Evolutionary conservation across 2,888 invertebrate genomes (phyloP).

Genomic region (Rutpela maculata): DNA sequence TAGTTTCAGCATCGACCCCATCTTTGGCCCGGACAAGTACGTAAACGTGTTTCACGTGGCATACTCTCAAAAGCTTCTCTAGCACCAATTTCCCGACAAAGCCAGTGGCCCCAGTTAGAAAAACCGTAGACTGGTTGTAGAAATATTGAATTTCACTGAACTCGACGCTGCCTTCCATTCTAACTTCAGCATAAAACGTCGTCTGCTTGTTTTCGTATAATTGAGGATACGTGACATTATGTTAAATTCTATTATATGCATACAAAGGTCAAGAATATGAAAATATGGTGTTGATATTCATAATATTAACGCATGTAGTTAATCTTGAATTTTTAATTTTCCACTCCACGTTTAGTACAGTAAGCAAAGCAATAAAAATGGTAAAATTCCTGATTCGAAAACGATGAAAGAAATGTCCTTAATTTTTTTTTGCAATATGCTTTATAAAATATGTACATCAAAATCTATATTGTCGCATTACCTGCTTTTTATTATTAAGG

Average conservation of each 20-base stretch:
- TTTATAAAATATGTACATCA: too few relatives aligned
- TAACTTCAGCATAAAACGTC: not conserved
- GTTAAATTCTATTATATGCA: slow-evolving; percentile 37
- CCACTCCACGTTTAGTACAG: too few relatives aligned
- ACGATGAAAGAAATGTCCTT: too few relatives aligned
- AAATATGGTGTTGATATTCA: not conserved
- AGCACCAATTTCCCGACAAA: slow-evolving; percentile 61
- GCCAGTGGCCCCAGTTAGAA: slow-evolving; percentile 61
- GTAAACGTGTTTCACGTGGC: slow-evolving; percentile 63
- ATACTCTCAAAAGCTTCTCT: slow-evolving; percentile 64
- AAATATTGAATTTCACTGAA: slow-evolving; percentile 57
- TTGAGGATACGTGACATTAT: not conserved
- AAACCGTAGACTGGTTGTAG: slow-evolving; percentile 55
- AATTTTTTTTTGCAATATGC: too few relatives aligned
- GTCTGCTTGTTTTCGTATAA: not conserved
- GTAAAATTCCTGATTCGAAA: too few relatives aligned
- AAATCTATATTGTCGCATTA: too few relatives aligned
- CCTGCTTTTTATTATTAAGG: too few relatives aligned
- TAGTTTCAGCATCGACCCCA: slow-evolving; percentile 52
- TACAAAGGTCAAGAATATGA: slow-evolving; percentile 16
- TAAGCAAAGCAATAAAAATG: too few relatives aligned
- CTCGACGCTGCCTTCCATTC: slow-evolving; percentile 30
- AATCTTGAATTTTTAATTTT: not conserved
- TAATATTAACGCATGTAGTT: not conserved
- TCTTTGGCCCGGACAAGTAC: slow-evolving; percentile 66